Base-by-base conservation (phyloP, 2,113 vertebrate genomes). In the Myotis yumanensis region DNA sequence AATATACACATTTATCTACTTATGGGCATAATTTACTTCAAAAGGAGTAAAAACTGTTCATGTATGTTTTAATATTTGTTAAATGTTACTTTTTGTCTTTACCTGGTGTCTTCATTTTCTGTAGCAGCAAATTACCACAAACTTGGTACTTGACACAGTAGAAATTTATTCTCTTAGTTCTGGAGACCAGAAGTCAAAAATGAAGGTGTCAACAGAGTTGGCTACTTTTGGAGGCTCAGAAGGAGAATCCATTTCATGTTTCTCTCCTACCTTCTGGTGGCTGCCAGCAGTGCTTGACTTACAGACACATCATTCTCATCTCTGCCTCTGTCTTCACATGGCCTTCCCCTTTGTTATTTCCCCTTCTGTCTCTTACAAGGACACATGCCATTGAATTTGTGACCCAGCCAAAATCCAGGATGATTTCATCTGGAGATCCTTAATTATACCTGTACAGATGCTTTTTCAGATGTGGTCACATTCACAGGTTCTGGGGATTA, bases 1-100 rank as follows among this genome's bases (percentile, higher is more conserved):
- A 81, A 40, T 43, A 43, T 7, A 32, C 69, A 87, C 14, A 46
- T 75, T 85, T 10, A 83, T 35, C 83, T 75, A 30, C 54, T 73
- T 95, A 83, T 35, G 48, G 43, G 15, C 86, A 30, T 66, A 72
- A 40, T 85, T 79, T 77, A 64, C 48, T 94, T 95, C 86, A 88
- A 46, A 57, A 92, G 66, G 81, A 93, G 18, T 51, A 76, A 85
- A 87, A 88, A 54, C 7, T 52, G 20, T 46, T 52, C 30, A n/a
- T 43, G 9, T 62, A 15, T 57, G 48, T 83, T 86, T 5, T 80
- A 51, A 51, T 64, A 35, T 88, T 91, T 46, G 76, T 79, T 64
- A 62, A 76, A 86, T 89, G 52, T 37, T 40, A 75, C 22, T 83
- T 90, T 57, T 12, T 59, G 16, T 93, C 76, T 89, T 94, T 91